Evolutionary conservation across 1,140 invertebrate species (phyloP), one percentile per base, ranked within the genome.

Genomic region (Drosophila asahinai): DNA sequence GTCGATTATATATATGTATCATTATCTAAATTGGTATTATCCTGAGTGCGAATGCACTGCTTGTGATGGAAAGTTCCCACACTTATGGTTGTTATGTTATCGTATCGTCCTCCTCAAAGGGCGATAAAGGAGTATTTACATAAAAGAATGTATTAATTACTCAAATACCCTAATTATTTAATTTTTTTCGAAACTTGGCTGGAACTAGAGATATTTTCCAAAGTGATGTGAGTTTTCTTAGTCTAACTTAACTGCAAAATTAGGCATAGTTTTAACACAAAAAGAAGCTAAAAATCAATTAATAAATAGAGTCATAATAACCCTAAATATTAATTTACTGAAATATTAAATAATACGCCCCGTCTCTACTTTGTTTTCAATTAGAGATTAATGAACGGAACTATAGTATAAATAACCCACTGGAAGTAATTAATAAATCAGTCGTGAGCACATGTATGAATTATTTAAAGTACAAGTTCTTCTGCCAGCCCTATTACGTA

Each of bases 281-380:
- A 15, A 15, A 15, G 0, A 48, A 48, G 6, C 3, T 14, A 22
- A 14, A 48, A 48, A 14, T 11, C 27, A 30, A 11, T 30, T 30
- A 15, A 3, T 9, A 9, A 36, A 36, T 11, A 36, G 9, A 2
- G 9, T 9, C 0, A 33, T 33, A 9, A 33, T 9, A 33, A 8
- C 33, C 9, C 33, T 11, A 11, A 36, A 36, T 36, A 36, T 36
- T 11, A 9, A 0, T 11, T 36, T 36, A 3, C 9, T 7, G 0
- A 19, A 61, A 49, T 22, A 61, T 49, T 19, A 61, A 45, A 45
- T 33, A 51, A 51, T 61, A 61, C 59, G 59, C 45, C 43, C 11
- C 36, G 36, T 0, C 36, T 14, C 14, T 15, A 36, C 4, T 57
- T 57, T 57, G 54, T 6, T 22, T 40, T 57, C 40, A 57, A 40